Base-by-base conservation (phyloP, 2,113 vertebrate genomes). In the Reinhardtius hippoglossoides region DNA sequence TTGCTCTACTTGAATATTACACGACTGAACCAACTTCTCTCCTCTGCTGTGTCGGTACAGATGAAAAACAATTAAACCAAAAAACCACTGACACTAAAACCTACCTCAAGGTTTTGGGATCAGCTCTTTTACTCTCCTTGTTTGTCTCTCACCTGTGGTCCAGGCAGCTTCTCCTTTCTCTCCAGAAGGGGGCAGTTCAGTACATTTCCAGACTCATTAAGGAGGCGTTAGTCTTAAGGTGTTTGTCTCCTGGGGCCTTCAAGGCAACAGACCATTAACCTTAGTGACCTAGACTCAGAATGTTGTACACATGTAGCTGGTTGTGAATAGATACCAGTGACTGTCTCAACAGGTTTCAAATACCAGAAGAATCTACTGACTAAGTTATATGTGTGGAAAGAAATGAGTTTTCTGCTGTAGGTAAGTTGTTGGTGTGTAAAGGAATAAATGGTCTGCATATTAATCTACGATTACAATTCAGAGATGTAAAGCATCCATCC, bases 101-200 rank as follows among this genome's bases (percentile, higher is more conserved):
- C 20, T 13, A 18, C 18, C 48, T 20, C 18, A 20, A 13, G 42
- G 31, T 31, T 31, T 31, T 1, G 31, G 31, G 31, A 31, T 31
- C 31, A 31, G 31, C 31, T 31, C 31, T 31, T 31, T 31, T 7
- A 31, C 31, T 31, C 31, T 7, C 31, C 31, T 31, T 31, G 31
- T 48, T 54, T 54, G 50, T n/a, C 50, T 65, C 40, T 67, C 14
- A 5, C 9, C 4, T 8, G 5, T 31, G 16, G 20, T 63, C 54
- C 44, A 60, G 37, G 13, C 26, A 40, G 35, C 50, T 67, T 71
- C 44, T 76, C 67, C 48, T 56, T 26, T 20, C 10, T 67, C 66
- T 77, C 80, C 91, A 90, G 75, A 56, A 81, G 89, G 83, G 74
- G 84, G 82, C 88, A 73, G 77, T 74, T 64, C 71, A 80, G 61